Conservation (phyloP, 1,140 invertebrate genomes). For the Drosophila truncata region DNA sequence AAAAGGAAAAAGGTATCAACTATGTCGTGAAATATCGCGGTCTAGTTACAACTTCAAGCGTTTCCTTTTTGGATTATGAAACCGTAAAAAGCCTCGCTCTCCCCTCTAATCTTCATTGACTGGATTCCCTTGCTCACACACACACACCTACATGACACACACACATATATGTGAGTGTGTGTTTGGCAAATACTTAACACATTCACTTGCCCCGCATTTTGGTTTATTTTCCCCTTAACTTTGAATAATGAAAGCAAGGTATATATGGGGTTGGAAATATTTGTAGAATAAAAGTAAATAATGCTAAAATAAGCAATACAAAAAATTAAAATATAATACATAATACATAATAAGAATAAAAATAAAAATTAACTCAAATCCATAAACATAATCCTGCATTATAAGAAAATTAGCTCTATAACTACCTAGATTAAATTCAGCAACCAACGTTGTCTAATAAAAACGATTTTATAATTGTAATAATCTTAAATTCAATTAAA, state of each 20-base stretch:
- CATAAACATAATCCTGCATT: no score
- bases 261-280: constrained; percentile 2
- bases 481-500: no score
- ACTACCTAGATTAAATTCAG: no score
- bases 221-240: constrained; percentile 16
- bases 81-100: constrained; percentile 43
- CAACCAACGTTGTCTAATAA: no score
- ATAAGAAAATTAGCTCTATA: no score
- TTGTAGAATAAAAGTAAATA: neutral
- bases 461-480: no score
- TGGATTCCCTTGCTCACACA: constrained; percentile 16
- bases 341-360: no score
- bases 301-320: neutral
- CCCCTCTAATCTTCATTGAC: constrained; percentile 44
- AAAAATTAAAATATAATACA: no score
- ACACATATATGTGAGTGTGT: constrained; percentile 11
- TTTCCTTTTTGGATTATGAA: constrained; percentile 70
- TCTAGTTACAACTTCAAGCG: constrained; percentile 78
- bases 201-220: constrained; percentile 3
- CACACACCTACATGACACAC: neutral
- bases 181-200: constrained; percentile 42
- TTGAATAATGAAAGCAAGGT: constrained; percentile 11
- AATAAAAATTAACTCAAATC: no score
- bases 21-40: constrained; percentile 66
- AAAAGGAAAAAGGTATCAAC: constrained; percentile 31